Evolutionary conservation across 2,113 vertebrate species (phyloP).

Genomic region (Ancistrus triradiatus): DNA sequence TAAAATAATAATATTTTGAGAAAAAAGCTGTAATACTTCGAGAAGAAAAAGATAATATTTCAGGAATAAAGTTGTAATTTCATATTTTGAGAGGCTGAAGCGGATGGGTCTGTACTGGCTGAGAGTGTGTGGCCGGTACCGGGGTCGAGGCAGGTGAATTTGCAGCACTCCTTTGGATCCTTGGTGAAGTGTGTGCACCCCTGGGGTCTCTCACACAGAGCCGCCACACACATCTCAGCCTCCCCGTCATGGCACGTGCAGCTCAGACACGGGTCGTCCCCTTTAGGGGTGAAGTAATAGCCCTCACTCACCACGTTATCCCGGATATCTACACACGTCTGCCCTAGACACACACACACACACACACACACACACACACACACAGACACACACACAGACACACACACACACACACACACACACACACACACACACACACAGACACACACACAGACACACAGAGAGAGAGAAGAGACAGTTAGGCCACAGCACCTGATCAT

Average conservation of each 20-base stretch:
- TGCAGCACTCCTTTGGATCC: conserved; percentile 98
- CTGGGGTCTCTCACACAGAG: conserved; percentile 91
- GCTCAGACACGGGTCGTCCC: conserved; percentile 93
- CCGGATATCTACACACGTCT: conserved; percentile 96
- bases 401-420: too few relatives aligned
- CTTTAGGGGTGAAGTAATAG: conserved; percentile 96
- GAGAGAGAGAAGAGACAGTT: too few relatives aligned
- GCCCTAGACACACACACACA: conserved; percentile 68
- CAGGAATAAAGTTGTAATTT: too few relatives aligned
- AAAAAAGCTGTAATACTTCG: too few relatives aligned
- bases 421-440: too few relatives aligned
- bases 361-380: too few relatives aligned
- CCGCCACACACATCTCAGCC: conserved; percentile 95
- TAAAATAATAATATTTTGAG: too few relatives aligned
- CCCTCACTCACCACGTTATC: conserved; percentile 97
- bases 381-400: too few relatives aligned
- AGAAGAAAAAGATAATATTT: too few relatives aligned
- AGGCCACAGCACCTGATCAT: too few relatives aligned
- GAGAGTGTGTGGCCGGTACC: conserved; percentile 61
- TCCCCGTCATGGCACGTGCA: conserved; percentile 95
- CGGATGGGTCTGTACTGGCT: not conserved
- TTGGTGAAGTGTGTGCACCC: conserved; percentile 92
- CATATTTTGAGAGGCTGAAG: not conserved
- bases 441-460: too few relatives aligned
- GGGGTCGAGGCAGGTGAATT: conserved; percentile 92